A percentile compares a stretch with the other conserved stretches of the same genome.
Evolutionary conservation across 1,140 invertebrate genomes (phyloP).

Genomic region (Onthophagus taurus): DNA sequence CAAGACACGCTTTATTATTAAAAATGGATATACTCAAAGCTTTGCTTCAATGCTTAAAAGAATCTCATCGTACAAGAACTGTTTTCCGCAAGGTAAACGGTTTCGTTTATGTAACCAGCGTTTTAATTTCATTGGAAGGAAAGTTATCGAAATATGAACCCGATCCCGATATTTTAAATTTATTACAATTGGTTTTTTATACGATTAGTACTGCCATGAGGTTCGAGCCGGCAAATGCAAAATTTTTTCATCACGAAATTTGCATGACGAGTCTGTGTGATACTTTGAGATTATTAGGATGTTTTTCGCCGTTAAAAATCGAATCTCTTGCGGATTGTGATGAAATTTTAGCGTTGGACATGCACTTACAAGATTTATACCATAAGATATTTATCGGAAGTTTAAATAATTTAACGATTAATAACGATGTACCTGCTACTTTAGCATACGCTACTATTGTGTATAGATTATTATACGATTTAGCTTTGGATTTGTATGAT

Average conservation of each 20-base stretch:
- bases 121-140: constrained; percentile 87
- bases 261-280: constrained; percentile 88
- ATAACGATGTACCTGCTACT: constrained; percentile 52
- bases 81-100: constrained; percentile 96
- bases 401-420: background rate
- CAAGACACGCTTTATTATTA: constrained; percentile 64
- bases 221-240: constrained; percentile 97
- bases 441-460: constrained; percentile 70
- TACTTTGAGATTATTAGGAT: constrained; percentile 81
- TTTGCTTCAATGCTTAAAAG: constrained; percentile 76
- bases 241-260: constrained; percentile 95
- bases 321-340: constrained; percentile 37
- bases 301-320: constrained; percentile 58
- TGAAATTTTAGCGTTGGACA: constrained; percentile 37
- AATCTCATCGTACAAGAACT: constrained; percentile 90
- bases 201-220: constrained; percentile 95
- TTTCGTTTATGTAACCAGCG: constrained; percentile 95
- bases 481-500: constrained; percentile 85
- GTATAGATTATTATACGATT: constrained; percentile 79
- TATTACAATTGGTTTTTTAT: constrained; percentile 87
- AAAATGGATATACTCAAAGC: constrained; percentile 90
- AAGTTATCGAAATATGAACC: constrained; percentile 48
- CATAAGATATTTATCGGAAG: constrained; percentile 64
- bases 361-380: constrained; percentile 45
- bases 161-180: constrained; percentile 44